Base-by-base conservation (phyloP, 1,140 invertebrate species). In the Dinothrombium tinctorium region DNA sequence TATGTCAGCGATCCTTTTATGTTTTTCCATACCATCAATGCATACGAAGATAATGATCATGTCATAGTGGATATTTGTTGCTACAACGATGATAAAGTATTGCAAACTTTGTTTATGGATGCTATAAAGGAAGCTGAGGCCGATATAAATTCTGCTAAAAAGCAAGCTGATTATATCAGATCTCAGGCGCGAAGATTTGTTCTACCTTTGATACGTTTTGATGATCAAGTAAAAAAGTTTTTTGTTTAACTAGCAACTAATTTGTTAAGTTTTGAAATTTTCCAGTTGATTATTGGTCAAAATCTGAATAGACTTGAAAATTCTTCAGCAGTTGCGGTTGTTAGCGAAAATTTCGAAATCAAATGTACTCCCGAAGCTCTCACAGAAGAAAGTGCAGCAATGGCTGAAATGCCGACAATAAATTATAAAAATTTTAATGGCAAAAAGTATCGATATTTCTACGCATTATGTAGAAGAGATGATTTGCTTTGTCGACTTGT, bases 21-120 rank as follows among this genome's bases (percentile, higher is more conserved):
- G 52, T 83, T 73, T 49, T 64, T 87, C 2, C 84, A 90, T 52
- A 76, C 82, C 24, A 81, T 87, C 40, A 90, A 90, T 59, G 71
- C 76, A 38, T 90, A 72, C 53, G 82, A 62, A 47, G 68, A 73
- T 32, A 62, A 67, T 14, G 63, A 69, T 43, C 61, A 78, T 33
- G 55, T 84, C 2, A 56, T 72, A 2, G 55, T 87, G 0, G 82
- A 89, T 53, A 66, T 89, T 25, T 83, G 79, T 51, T 68, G 69
- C 37, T 87, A 84, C 52, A 69, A 73, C 43, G 70, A 84, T 61
- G 67, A 78, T 0, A 65, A 71, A 5, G 33, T 47, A 9, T 24
- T 49, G 5, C 45, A 45, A 25, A 23, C 32, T n/a, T 19, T 42
- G 1, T 24, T 25, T 42, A 22, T 29, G 6, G 39, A 40, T 12